Conservation (phyloP, 2,113 vertebrate species). For the Mellivora capensis region DNA sequence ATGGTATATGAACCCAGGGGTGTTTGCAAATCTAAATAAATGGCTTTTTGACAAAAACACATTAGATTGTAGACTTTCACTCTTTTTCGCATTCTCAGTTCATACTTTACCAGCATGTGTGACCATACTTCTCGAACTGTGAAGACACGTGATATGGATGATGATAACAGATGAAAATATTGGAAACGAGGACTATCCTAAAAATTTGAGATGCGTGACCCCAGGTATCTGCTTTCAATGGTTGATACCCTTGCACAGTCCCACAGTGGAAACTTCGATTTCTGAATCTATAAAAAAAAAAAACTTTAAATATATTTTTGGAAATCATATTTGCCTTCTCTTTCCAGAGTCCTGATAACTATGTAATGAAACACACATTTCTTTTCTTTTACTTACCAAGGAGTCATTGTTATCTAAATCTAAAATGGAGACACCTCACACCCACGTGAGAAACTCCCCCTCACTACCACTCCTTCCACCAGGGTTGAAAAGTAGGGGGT, state of each 20-base stretch:
- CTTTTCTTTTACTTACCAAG: background rate
- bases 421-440: background rate
- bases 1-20: background rate
- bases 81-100: background rate
- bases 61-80: background rate
- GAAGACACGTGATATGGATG: background rate
- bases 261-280: background rate
- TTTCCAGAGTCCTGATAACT: background rate
- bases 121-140: background rate
- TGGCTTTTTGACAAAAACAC: background rate
- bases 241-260: background rate
- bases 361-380: background rate
- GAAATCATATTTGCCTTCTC: background rate
- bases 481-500: background rate
- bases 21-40: background rate
- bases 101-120: background rate
- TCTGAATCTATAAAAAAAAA: background rate
- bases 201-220: background rate
- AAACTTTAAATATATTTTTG: background rate
- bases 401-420: background rate
- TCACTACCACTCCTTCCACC: background rate
- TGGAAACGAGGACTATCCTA: background rate
- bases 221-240: background rate
- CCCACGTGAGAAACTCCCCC: too few species aligned
- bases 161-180: background rate